Percentiles rank a stretch among this genome's conserved stretches.
Conservation (phyloP, 2,888 invertebrate genomes). For the Odontomyia ornata region DNA sequence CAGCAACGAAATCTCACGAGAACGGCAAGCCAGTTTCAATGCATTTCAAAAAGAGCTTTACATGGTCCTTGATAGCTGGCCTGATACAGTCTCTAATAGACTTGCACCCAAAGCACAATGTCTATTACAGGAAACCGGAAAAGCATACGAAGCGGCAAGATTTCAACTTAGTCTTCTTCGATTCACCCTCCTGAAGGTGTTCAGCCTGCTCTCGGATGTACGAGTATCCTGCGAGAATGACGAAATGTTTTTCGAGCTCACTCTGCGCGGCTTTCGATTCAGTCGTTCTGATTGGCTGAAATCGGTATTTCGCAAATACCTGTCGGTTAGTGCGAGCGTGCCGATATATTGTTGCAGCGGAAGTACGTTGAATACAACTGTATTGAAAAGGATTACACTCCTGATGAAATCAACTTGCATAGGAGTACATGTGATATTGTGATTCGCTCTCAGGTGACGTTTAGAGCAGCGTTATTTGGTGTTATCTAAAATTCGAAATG, state of each 20-base stretch:
- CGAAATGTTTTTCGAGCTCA: not conserved
- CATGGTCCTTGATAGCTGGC: not conserved
- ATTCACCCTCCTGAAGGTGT: conserved; percentile 28
- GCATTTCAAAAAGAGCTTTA: conserved; percentile 15
- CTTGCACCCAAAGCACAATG: conserved; percentile 31
- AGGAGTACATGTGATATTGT: conserved; percentile 20
- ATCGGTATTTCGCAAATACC: conserved; percentile 17
- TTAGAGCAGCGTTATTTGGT: not conserved
- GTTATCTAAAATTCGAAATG: not conserved
- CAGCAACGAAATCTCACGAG: not conserved
- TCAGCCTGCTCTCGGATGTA: not conserved
- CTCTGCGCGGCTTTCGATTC: conserved; percentile 17
- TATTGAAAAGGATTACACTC: not conserved
- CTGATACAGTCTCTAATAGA: conserved; percentile 21
- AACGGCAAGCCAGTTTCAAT: not conserved
- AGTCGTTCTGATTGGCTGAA: conserved; percentile 25
- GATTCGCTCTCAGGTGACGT: conserved; percentile 6
- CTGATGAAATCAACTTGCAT: not conserved
- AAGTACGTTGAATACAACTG: not conserved
- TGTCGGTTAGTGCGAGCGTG: conserved; percentile 35
- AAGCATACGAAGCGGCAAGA: conserved; percentile 23
- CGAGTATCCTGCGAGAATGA: not conserved
- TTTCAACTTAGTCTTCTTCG: conserved; percentile 35
- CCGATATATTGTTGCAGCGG: conserved; percentile 10
- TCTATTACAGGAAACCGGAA: conserved; percentile 28